Conservation (phyloP, 2,113 vertebrate species). For the Myotis yumanensis region DNA sequence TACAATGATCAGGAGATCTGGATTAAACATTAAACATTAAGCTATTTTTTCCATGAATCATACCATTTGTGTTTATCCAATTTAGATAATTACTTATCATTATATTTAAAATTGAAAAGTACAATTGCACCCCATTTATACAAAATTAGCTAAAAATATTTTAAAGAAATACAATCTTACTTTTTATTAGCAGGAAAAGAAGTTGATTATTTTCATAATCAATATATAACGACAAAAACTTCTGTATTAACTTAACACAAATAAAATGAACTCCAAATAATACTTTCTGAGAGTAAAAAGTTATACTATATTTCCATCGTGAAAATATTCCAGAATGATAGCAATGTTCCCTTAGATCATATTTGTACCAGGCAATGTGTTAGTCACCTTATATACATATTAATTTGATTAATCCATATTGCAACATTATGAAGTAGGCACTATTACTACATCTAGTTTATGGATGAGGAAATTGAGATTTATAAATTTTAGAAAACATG, state of each 20-base stretch:
- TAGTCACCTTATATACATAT: neutral
- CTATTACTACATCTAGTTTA: neutral
- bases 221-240: neutral
- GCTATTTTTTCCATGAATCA: constrained; percentile 11
- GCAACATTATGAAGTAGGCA: neutral
- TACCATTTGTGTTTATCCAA: neutral
- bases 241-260: neutral
- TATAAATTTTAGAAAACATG: neutral
- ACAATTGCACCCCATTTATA: neutral
- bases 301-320: neutral
- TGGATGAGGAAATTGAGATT: neutral
- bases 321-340: neutral
- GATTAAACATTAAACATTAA: neutral
- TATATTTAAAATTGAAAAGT: neutral
- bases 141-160: neutral
- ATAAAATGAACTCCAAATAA: neutral
- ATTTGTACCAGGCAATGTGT: neutral
- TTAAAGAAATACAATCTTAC: neutral
- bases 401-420: neutral
- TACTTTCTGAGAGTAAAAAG: neutral
- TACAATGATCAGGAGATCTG: neutral
- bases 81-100: neutral
- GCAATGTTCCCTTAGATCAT: neutral
- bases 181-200: neutral
- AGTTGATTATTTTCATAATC: neutral